phyloP scores from a whole-genome alignment of 2,113 vertebrate species.

The Marmota monax region DNA sequence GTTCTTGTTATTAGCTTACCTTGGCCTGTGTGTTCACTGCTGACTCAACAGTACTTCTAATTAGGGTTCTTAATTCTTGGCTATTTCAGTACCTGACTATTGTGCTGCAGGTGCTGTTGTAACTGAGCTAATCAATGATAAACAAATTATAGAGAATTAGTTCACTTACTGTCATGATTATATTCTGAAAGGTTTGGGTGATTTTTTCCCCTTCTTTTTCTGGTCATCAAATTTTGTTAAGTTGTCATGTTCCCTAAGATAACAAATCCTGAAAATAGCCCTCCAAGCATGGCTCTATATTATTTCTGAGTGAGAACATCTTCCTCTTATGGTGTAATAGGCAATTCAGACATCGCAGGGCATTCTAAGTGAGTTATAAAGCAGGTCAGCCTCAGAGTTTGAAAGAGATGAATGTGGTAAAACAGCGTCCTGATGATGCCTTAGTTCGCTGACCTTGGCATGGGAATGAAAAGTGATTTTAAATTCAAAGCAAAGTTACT shows the following conservation, averaged over 20 bases:
- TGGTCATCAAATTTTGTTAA: constrained; percentile 35
- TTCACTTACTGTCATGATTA: neutral
- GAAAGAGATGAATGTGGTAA: constrained; percentile 70
- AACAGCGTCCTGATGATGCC: neutral
- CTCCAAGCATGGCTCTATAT: constrained; percentile 40
- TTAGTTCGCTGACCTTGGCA: constrained; percentile 69
- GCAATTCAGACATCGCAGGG: constrained; percentile 58
- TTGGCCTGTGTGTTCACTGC: constrained; percentile 67
- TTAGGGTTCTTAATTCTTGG: constrained; percentile 78
- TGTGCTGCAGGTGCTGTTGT: constrained; percentile 49
- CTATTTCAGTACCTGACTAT: constrained; percentile 37
- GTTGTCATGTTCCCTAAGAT: constrained; percentile 38
- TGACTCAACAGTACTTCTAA: constrained; percentile 71
- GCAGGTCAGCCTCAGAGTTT: constrained; percentile 59
- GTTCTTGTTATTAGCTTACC: constrained; percentile 80
- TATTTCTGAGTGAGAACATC: constrained; percentile 62
- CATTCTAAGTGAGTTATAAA: constrained; percentile 65
- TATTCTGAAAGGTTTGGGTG: neutral
- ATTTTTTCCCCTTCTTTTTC: neutral
- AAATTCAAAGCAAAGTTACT: constrained; percentile 66
- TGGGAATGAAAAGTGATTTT: constrained; percentile 64
- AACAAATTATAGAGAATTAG: constrained; percentile 60
- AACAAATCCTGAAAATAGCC: constrained; percentile 34
- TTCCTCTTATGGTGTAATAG: constrained; percentile 58
- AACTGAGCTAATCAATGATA: constrained; percentile 57